Conservation (phyloP, 2,888 invertebrate species). For the Ectropis crepuscularia region DNA sequence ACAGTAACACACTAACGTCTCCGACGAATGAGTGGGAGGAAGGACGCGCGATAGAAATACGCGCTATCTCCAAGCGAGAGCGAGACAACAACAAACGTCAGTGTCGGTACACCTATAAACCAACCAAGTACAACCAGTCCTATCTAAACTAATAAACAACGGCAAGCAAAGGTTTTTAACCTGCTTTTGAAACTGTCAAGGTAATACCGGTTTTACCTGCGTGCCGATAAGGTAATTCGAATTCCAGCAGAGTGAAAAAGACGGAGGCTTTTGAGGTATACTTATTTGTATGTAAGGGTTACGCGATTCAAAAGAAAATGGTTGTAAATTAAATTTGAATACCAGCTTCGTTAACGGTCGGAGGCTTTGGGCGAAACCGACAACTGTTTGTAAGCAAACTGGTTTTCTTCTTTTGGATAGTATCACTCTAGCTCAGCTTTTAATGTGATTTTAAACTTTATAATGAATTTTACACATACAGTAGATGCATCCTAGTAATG, state of each 20-base stretch:
- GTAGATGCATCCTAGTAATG: no score
- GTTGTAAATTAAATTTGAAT: constrained; percentile 75
- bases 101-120: constrained; percentile 69
- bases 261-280: constrained; percentile 68
- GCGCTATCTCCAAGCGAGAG: constrained; percentile 49
- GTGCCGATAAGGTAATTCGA: constrained; percentile 80
- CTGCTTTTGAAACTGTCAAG: constrained; percentile 56
- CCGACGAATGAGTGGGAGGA: constrained; percentile 72
- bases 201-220: constrained; percentile 81
- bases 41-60: constrained; percentile 64
- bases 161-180: constrained; percentile 42
- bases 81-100: constrained; percentile 63
- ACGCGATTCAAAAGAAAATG: constrained; percentile 64
- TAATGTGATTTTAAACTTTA: no score
- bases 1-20: constrained; percentile 69
- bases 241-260: constrained; percentile 81
- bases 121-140: constrained; percentile 69
- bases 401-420: constrained; percentile 11
- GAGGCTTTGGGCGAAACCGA: constrained; percentile 35
- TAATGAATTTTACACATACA: no score
- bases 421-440: neutral
- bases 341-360: constrained; percentile 70
- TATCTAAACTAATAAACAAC: constrained; percentile 58
- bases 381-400: constrained; percentile 23
- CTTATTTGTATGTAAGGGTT: constrained; percentile 44